Evolutionary conservation across 2,797 vertebrate genomes (phyloP).

Genomic region (Heteromormyrus szaboi): DNA sequence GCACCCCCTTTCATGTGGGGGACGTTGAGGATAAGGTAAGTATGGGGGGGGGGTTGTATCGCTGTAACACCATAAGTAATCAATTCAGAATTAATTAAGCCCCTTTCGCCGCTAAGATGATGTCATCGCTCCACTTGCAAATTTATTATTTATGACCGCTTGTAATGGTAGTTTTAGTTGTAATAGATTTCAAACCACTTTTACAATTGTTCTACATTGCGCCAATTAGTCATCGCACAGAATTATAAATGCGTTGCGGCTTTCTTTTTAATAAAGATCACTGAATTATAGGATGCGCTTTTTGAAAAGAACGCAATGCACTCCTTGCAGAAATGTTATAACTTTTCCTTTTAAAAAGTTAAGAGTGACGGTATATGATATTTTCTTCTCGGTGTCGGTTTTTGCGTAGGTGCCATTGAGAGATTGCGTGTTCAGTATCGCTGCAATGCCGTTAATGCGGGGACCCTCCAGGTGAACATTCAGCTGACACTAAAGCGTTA

Average conservation of each 20-base stretch:
- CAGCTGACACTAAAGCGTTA: slow-evolving; percentile 60
- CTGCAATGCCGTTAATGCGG: slow-evolving; percentile 14
- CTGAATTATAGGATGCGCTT: neutral
- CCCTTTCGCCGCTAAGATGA: slow-evolving; percentile 42
- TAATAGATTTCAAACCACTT: slow-evolving; percentile 42
- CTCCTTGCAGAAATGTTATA: neutral
- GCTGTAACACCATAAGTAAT: slow-evolving; percentile 56
- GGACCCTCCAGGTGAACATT: slow-evolving; percentile 58
- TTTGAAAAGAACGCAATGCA: neutral
- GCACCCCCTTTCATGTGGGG: slow-evolving; percentile 23
- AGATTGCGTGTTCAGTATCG: neutral
- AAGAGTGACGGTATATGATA: neutral
- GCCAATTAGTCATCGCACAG: slow-evolving; percentile 23
- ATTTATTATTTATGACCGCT: slow-evolving; percentile 37
- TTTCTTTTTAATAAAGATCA: neutral
- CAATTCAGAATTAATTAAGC: slow-evolving; percentile 55
- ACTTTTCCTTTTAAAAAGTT: neutral
- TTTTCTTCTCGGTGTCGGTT: neutral
- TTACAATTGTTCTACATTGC: slow-evolving; percentile 4
- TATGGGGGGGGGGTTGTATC: slow-evolving; percentile 37
- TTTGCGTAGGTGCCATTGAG: neutral
- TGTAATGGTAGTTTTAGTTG: slow-evolving; percentile 40
- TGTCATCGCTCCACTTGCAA: slow-evolving; percentile 12
- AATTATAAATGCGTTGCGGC: slow-evolving; percentile 20
- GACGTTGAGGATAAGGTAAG: slow-evolving; percentile 31